A percentile compares a stretch with the other conserved stretches of the same genome.
Conservation (phyloP, 2,888 invertebrate species). For the Actias luna region DNA sequence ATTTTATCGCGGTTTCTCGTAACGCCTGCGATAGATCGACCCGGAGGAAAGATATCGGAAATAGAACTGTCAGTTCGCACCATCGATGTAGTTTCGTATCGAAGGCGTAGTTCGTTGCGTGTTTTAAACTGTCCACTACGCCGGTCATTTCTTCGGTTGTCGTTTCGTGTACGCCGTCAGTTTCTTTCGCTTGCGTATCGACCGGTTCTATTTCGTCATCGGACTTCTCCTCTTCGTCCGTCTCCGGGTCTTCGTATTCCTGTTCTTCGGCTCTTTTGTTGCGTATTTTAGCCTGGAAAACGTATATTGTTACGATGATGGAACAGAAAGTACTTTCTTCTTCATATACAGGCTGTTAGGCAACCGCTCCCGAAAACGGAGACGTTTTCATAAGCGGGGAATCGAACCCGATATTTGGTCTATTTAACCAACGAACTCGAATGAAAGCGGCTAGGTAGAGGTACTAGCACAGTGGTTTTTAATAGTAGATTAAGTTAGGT, state of each 20-base stretch:
- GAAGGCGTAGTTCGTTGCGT: conserved; percentile 85
- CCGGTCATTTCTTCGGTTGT: conserved; percentile 47
- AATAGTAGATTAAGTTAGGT: no score
- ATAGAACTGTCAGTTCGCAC: conserved; percentile 91
- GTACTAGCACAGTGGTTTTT: no score
- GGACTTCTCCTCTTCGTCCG: conserved; percentile 80
- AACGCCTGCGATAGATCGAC: conserved; percentile 90
- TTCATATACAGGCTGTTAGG: no score
- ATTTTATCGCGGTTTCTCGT: conserved; percentile 85
- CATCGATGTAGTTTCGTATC: conserved; percentile 89
- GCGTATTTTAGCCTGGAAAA: conserved; percentile 76
- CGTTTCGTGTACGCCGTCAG: conserved; percentile 48
- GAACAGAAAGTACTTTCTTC: no score
- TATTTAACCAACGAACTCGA: no score
- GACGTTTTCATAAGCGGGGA: no score
- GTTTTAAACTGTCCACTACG: conserved; percentile 62
- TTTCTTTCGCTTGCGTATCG: conserved; percentile 50
- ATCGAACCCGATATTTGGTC: no score
- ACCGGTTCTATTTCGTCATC: conserved; percentile 67
- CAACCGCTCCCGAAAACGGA: no score
- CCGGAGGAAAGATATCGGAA: conserved; percentile 73
- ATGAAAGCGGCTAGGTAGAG: no score
- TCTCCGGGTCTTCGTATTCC: conserved; percentile 86
- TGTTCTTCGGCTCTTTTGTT: conserved; percentile 82
- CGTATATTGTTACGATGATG: not conserved